Percentiles rank a stretch among this genome's conserved stretches.
Evolutionary conservation across 2,888 invertebrate species (phyloP).

Genomic region (Agonum fuliginosum): DNA sequence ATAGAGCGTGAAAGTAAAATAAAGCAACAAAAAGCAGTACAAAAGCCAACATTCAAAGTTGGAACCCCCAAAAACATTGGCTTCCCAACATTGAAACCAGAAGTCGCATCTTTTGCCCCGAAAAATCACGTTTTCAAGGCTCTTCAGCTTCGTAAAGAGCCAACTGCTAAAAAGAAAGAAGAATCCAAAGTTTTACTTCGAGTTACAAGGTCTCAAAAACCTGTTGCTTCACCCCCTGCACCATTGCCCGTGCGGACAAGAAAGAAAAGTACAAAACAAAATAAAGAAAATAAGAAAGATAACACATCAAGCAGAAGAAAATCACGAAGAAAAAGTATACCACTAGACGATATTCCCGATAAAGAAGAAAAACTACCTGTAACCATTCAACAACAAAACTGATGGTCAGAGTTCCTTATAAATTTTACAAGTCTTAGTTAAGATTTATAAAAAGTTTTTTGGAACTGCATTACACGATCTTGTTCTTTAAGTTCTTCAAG

Average conservation of each 20-base stretch:
- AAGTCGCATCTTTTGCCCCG: constrained; percentile 8
- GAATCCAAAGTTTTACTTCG: background rate
- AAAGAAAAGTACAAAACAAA: background rate
- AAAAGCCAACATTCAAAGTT: constrained; percentile 23
- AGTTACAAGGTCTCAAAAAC: constrained; percentile 29
- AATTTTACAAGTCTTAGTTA: background rate
- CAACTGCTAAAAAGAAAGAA: background rate
- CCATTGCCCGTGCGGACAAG: background rate
- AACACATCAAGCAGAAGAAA: background rate
- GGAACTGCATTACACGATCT: constrained; percentile 47
- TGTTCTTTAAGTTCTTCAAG: constrained; percentile 35
- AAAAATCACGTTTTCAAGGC: constrained; percentile 14
- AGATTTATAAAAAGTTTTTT: constrained; percentile 36
- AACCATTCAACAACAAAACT: background rate
- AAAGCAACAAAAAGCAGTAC: background rate
- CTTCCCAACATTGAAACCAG: background rate
- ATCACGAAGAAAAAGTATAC: background rate
- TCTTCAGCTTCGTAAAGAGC: constrained; percentile 1
- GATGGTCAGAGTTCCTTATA: background rate
- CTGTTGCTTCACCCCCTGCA: constrained; percentile 9
- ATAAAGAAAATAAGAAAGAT: background rate
- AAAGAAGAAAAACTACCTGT: background rate
- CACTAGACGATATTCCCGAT: background rate
- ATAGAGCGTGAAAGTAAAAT: background rate
- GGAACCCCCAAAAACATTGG: background rate